A percentile compares a stretch with the other conserved stretches of the same genome.
These are phyloP conservation scores for Pristiophorus japonicus DNA, from an alignment of 2,113 vertebrate species.

Conservation along the genomic window DNA sequence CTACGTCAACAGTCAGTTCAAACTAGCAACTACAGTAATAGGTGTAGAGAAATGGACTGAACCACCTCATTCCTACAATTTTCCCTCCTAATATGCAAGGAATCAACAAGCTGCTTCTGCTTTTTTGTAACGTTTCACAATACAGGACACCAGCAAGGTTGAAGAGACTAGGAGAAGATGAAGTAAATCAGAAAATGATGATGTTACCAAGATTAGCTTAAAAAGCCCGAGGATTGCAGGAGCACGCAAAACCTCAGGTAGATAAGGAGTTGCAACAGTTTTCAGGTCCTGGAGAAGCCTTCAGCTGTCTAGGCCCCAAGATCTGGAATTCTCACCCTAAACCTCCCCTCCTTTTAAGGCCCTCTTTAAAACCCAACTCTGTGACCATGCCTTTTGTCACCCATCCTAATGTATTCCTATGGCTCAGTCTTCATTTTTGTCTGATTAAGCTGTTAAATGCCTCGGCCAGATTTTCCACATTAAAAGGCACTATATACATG, in stretches of 20 bases:
- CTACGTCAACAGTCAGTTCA: neutral
- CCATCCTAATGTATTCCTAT: neutral
- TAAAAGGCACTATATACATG: neutral
- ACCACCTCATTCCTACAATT: neutral
- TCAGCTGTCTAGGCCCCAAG: neutral
- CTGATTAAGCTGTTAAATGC: neutral
- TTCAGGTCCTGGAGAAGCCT: neutral
- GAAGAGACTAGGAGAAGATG: neutral
- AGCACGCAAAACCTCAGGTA: neutral
- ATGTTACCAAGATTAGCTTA: neutral
- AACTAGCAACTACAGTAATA: neutral
- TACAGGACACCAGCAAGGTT: neutral
- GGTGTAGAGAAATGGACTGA: neutral
- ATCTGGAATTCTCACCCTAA: neutral
- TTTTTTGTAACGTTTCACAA: neutral
- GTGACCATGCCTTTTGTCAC: neutral
- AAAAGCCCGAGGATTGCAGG: neutral
- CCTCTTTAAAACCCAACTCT: neutral
- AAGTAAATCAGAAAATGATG: neutral
- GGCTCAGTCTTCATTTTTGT: neutral
- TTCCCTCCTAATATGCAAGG: neutral
- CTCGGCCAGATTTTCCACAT: neutral
- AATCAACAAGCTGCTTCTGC: neutral
- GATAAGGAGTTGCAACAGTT: neutral
- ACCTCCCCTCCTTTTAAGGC: neutral